Conservation (phyloP, 1,140 invertebrate genomes). For the Dufourea novaeangliae region DNA sequence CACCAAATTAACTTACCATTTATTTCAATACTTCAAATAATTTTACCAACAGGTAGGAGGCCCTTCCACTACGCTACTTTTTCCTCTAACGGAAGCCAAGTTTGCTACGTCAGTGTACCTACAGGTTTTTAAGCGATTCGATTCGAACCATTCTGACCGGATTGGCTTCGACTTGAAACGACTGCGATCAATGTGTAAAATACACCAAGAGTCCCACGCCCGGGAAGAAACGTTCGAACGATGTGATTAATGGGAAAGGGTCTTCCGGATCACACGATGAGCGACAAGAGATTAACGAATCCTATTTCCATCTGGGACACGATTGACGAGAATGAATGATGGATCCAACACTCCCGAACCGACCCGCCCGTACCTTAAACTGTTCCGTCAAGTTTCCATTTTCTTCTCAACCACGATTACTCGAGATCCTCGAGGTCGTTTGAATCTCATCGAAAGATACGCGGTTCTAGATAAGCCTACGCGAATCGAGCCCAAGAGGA, state of each 20-base stretch:
- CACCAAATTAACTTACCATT: no score
- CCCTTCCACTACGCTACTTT: no score
- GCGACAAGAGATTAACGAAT: slow-evolving; percentile 26
- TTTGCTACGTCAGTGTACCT: no score
- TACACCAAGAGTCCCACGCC: not conserved
- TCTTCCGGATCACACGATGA: not conserved
- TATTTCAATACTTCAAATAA: no score
- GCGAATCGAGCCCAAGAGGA: not conserved
- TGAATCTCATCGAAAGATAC: slow-evolving; percentile 5
- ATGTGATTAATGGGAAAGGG: slow-evolving; percentile 7
- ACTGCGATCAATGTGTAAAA: not conserved
- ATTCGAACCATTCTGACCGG: not conserved
- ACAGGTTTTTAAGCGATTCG: not conserved
- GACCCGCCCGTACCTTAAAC: not conserved
- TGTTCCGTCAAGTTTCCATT: not conserved
- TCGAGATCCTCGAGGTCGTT: not conserved
- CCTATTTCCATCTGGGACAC: not conserved
- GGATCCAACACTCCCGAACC: no score
- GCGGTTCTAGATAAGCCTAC: not conserved
- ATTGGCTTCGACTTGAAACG: not conserved
- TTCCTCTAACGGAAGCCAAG: no score
- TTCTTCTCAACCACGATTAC: not conserved
- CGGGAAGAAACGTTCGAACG: not conserved
- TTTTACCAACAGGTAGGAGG: no score
- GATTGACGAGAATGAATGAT: not conserved